Base-by-base conservation (phyloP, 2,888 invertebrate genomes). In the Microctonus aethiopoides region DNA sequence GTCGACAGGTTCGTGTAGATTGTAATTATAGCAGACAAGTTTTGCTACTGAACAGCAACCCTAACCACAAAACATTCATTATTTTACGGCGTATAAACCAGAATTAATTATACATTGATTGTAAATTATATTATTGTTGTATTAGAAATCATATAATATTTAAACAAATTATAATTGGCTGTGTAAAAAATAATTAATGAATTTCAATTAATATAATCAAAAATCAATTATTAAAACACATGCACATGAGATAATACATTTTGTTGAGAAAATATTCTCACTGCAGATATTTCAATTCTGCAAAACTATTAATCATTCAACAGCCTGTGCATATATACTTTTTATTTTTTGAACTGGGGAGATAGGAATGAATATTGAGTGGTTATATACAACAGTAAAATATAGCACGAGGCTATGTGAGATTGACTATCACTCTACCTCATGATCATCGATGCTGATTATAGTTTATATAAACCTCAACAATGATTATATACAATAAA, bases 251-350 rank as follows among this genome's bases (percentile, higher is more conserved):
- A 46, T 46, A 46, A 5, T 46, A 9, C 7, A n/a, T n/a, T 6
- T 5, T 4, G 16, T 20, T 46, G 9, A 7, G 22, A 5, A 24
- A 39, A 3, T 16, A 16, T 2, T 36, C 32, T 34, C n/a, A n/a
- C n/a, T n/a, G n/a, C n/a, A n/a, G n/a, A 63, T 61, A 65, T 61
- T 70, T 72, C 68, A 68, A 75, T 75, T 68, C 56, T 54, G 10
- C 64, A 20, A 39, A 36, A 26, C 64, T 70, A 75, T 72, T 72
- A 72, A 75, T 75, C 70, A 73, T 68, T 56, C 41, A 7, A 5
- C 11, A 51, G 36, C 29, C 22, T 41, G 56, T 68, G 26, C 62
- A 62, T 61, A 36, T 24, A 39, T 62, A n/a, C n/a, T n/a, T n/a
- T 29, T 29, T 29, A 29, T 68, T 68, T 63, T 57, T 24, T 41